A percentile compares a stretch with the other conserved stretches of the same genome.
Conservation (phyloP, 2,797 vertebrate genomes). For the Cygnus olor region DNA sequence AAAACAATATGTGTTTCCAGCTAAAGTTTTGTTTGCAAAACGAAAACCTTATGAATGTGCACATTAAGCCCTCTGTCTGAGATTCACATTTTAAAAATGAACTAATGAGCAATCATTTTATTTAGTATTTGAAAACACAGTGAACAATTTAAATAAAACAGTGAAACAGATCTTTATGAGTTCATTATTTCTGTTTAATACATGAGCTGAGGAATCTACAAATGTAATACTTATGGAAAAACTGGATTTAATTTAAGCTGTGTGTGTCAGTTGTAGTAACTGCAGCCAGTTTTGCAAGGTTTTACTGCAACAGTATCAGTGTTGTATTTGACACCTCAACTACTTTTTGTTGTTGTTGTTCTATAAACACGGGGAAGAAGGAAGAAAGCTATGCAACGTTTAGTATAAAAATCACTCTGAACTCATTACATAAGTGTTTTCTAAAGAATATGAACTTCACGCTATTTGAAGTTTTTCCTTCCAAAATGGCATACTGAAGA, state of each 20-base stretch:
- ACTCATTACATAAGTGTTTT: slow-evolving; percentile 19
- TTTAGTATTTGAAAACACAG: background rate
- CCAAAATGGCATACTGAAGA: background rate
- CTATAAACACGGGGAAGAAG: background rate
- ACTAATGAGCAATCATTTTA: background rate
- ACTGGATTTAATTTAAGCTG: background rate
- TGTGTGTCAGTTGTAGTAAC: background rate
- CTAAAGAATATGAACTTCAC: slow-evolving; percentile 1
- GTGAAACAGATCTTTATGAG: background rate
- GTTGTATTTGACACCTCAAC: background rate
- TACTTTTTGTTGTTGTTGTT: background rate
- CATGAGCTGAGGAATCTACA: background rate
- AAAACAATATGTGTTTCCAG: background rate
- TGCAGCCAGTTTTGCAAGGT: slow-evolving; percentile 12
- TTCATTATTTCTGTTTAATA: background rate
- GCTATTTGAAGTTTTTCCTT: slow-evolving; percentile 3
- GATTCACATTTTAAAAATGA: background rate
- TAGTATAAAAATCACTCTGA: slow-evolving; percentile 45
- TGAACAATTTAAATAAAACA: background rate
- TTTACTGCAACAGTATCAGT: background rate
- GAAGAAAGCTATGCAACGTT: slow-evolving; percentile 37
- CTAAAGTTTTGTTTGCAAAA: background rate
- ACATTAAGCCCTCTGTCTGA: background rate
- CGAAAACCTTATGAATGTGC: background rate
- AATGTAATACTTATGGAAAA: background rate